A percentile compares a stretch with the other conserved stretches of the same genome.
Conservation (phyloP, 2,113 vertebrate genomes). For the Myrmophylax atrothorax region DNA sequence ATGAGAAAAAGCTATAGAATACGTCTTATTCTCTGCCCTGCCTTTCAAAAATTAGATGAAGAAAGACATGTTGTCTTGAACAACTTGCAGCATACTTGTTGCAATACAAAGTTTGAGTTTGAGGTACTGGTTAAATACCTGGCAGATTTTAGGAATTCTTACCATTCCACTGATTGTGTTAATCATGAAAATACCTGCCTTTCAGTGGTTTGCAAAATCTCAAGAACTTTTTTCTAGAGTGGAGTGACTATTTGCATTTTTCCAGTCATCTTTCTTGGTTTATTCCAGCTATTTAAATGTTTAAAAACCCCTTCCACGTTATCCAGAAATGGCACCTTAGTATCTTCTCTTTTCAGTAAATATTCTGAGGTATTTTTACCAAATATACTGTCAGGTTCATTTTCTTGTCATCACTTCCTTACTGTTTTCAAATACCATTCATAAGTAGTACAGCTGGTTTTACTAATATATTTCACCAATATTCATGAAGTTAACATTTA, state of each 20-base stretch:
- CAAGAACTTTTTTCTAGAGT: not conserved
- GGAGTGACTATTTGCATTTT: not conserved
- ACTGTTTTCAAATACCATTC: not conserved
- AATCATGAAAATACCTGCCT: not conserved
- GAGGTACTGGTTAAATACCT: not conserved
- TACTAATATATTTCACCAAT: not conserved
- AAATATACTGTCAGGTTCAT: not conserved
- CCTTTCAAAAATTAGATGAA: not conserved
- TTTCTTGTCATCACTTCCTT: not conserved
- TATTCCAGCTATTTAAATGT: not conserved
- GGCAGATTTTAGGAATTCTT: not conserved
- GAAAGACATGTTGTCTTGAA: not conserved
- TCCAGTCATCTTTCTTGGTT: not conserved
- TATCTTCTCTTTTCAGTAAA: not conserved
- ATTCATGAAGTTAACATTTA: not conserved
- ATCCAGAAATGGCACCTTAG: not conserved
- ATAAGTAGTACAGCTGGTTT: not conserved
- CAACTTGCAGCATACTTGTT: not conserved
- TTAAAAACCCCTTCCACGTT: not conserved
- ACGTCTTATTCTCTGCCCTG: not conserved
- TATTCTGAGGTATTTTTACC: not conserved
- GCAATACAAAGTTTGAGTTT: accelerated
- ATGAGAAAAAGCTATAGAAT: not conserved
- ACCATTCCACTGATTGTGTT: not conserved
- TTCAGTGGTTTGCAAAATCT: not conserved